Percentiles rank a stretch among this genome's conserved stretches.
These are phyloP conservation scores for Nezara viridula DNA, from an alignment of 2,888 invertebrate genomes.

Conservation along the genomic window DNA sequence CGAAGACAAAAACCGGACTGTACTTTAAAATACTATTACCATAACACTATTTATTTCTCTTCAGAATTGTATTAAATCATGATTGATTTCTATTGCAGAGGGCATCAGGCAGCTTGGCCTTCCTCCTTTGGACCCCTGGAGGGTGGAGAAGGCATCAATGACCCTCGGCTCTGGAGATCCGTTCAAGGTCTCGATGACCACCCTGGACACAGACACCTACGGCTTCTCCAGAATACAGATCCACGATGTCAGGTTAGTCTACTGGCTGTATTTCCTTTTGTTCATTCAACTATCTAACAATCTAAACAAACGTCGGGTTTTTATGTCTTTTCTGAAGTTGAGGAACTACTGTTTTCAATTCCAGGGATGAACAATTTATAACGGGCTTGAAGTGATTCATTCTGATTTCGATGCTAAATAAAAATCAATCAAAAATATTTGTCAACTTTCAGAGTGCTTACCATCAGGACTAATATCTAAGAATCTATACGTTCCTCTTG, in stretches of 20 bases:
- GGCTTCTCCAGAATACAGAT: conserved; percentile 66
- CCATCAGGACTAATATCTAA: too few relatives aligned
- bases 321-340: too few relatives aligned
- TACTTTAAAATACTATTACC: background rate
- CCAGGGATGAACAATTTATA: too few relatives aligned
- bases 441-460: too few relatives aligned
- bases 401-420: too few relatives aligned
- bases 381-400: too few relatives aligned
- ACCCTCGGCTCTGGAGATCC: conserved; percentile 66
- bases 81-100: conserved; percentile 59
- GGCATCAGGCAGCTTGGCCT: conserved; percentile 64
- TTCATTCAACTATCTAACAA: too few relatives aligned
- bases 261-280: too few relatives aligned
- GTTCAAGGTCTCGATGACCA: conserved; percentile 66
- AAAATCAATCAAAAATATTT: too few relatives aligned
- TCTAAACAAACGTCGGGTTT: too few relatives aligned
- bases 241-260: conserved; percentile 66
- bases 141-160: conserved; percentile 66
- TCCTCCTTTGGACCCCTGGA: conserved; percentile 66
- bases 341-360: too few relatives aligned
- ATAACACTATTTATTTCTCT: background rate
- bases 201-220: conserved; percentile 66
- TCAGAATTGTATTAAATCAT: background rate
- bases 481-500: too few relatives aligned
- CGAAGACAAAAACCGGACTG: background rate